Evolutionary conservation across 2,113 vertebrate genomes (phyloP).

Genomic region (Excalfactoria chinensis): DNA sequence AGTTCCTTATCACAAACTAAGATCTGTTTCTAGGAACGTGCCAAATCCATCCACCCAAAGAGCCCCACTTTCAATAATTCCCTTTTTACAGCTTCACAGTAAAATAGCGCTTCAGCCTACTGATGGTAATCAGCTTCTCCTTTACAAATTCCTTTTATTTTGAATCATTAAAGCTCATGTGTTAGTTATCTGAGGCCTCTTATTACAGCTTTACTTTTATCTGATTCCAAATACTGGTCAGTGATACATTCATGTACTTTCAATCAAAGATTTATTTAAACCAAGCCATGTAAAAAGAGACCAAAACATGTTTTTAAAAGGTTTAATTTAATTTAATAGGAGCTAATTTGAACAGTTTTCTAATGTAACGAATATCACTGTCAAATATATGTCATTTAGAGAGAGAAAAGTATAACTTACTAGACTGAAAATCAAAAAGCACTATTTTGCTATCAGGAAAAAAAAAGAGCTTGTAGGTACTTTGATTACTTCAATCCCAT

Average conservation of each 20-base stretch:
- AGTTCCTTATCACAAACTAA: slow-evolving; percentile 80
- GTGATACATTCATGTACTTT: slow-evolving; percentile 86
- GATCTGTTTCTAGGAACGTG: slow-evolving; percentile 84
- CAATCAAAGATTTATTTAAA: slow-evolving; percentile 77
- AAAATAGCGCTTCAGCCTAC: slow-evolving; percentile 83
- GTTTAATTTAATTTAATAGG: slow-evolving; percentile 67
- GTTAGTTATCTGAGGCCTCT: slow-evolving; percentile 87
- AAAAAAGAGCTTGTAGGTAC: neutral
- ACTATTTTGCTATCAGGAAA: neutral
- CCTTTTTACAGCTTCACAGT: slow-evolving; percentile 86
- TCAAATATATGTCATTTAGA: slow-evolving; percentile 30
- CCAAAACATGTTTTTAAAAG: slow-evolving; percentile 70
- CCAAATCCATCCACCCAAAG: slow-evolving; percentile 81
- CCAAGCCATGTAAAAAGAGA: slow-evolving; percentile 58
- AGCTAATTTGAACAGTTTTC: slow-evolving; percentile 65
- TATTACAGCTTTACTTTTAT: slow-evolving; percentile 90
- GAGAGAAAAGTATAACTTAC: neutral
- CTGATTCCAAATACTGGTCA: slow-evolving; percentile 85
- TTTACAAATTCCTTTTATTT: slow-evolving; percentile 92
- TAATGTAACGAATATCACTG: slow-evolving; percentile 25
- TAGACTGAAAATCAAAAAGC: neutral
- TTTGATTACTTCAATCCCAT: neutral
- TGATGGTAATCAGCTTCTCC: slow-evolving; percentile 88
- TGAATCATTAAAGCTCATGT: slow-evolving; percentile 87
- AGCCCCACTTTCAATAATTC: slow-evolving; percentile 80